Base-by-base conservation (phyloP, 2,797 vertebrate species). In the Premnoplex brunnescens region DNA sequence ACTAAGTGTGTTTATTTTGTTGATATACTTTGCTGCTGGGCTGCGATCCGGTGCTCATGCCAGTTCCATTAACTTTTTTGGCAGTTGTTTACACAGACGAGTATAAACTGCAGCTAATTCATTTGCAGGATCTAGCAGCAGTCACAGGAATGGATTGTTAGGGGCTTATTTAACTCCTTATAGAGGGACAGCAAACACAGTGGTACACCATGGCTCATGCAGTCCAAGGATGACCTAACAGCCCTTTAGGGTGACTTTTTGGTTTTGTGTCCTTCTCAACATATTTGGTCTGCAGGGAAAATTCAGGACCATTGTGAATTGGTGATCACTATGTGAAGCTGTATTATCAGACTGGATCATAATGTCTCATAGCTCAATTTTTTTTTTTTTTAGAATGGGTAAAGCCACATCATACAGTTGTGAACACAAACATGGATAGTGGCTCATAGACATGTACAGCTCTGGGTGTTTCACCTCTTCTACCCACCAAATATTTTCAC, bases 41-140 rank as follows among this genome's bases (percentile, higher is more conserved):
- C 22, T 27, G 15, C 28, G 60, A 77, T 54, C 71, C 59, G 41
- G 52, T 44, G 10, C 18, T 87, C 7, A 27, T 68, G 64, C 68
- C 78, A 64, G 46, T 92, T 93, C 92, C 74, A 87, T 85, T 91
- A 87, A 22, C 4, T 39, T 41, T 93, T 93, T 74, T 80, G 92
- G 60, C 46, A 75, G 22, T 58, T 3, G 1, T 76, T 92, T 81
- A 67, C 0, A 0, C 23, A 63, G 44, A 72, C 79, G 8, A 89
- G 66, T 76, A 79, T 66, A 73, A 92, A 71, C 20, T 46, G 26
- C 37, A 66, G 27, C 22, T 78, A 66, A 84, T 81, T 78, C 11
- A 87, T 91, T 88, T 87, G 32, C 63, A 73, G 64, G 3, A 20
- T 69, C 48, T 79, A 76, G 51, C 13, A 93, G 67, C n/a, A 89